phyloP scores from a whole-genome alignment of 2,113 vertebrate genomes.

The Pituophis catenifer region DNA sequence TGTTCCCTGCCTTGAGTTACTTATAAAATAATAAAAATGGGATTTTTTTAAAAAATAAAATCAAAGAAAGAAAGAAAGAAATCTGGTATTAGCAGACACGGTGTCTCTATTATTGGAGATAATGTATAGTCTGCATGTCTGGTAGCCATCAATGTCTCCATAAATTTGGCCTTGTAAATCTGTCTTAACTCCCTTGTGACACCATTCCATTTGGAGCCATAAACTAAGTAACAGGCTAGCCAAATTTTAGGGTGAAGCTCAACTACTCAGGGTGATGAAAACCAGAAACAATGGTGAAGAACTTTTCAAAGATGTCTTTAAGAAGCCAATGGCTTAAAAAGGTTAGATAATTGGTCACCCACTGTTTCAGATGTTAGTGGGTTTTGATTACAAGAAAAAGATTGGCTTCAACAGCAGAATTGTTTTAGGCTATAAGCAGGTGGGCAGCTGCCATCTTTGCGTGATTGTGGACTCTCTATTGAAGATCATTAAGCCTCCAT shows the following conservation, averaged over 20 bases:
- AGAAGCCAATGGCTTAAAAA: background rate
- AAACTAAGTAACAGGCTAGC: background rate
- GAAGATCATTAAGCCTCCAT: background rate
- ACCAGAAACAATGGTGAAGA: background rate
- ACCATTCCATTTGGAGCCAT: background rate
- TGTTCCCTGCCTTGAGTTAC: background rate
- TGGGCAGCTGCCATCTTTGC: background rate
- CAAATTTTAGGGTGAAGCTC: background rate
- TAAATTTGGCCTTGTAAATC: background rate
- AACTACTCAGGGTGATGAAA: background rate
- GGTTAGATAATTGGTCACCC: background rate
- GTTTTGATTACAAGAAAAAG: background rate
- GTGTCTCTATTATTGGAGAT: background rate
- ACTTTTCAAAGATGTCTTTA: background rate
- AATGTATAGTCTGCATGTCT: background rate
- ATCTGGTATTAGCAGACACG: background rate
- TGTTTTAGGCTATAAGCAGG: background rate
- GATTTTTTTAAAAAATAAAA: background rate
- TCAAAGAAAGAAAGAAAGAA: background rate
- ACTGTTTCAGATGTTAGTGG: background rate
- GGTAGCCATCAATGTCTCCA: background rate
- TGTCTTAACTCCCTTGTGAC: background rate
- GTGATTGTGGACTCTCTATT: background rate
- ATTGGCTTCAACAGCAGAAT: background rate
- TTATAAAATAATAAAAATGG: background rate